phyloP scores from a whole-genome alignment of 2,797 vertebrate genomes.

The Pipistrellus kuhlii region DNA sequence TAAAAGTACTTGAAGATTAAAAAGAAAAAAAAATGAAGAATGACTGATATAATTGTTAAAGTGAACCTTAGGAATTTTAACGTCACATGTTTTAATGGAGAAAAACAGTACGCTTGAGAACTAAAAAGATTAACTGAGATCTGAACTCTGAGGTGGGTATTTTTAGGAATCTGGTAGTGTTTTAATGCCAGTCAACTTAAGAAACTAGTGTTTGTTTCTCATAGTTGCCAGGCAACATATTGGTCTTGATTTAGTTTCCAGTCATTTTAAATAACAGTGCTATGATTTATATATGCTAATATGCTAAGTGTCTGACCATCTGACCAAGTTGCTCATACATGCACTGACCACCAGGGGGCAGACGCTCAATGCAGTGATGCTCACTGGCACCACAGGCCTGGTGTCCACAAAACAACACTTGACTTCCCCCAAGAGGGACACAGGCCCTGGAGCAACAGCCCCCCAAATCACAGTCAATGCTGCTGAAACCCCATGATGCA shows the following conservation, averaged over 20 bases:
- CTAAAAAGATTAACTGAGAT: constrained; percentile 75
- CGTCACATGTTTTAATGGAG: constrained; percentile 13
- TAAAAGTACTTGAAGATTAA: constrained; percentile 37
- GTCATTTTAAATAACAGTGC: constrained; percentile 81
- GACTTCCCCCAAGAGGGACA: too few relatives aligned
- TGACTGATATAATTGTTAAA: constrained; percentile 38
- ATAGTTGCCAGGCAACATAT: constrained; percentile 82
- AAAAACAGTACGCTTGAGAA: constrained; percentile 51
- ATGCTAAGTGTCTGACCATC: too few relatives aligned
- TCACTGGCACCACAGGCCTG: too few relatives aligned
- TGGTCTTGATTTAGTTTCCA: constrained; percentile 82
- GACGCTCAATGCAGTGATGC: too few relatives aligned
- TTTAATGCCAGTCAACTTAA: constrained; percentile 77
- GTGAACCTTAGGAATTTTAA: constrained; percentile 52
- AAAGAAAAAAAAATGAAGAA: constrained; percentile 18
- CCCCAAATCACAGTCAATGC: too few relatives aligned
- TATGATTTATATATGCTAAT: constrained; percentile 42
- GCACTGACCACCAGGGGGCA: too few relatives aligned
- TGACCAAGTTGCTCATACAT: too few relatives aligned
- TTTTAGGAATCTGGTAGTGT: constrained; percentile 77
- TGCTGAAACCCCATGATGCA: too few relatives aligned
- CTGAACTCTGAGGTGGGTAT: constrained; percentile 66
- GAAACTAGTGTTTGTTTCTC: constrained; percentile 81
- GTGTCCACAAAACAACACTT: too few relatives aligned
- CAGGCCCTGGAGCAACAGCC: too few relatives aligned